Conservation (phyloP, 2,888 invertebrate species). For the Habroteleia sp. region DNA sequence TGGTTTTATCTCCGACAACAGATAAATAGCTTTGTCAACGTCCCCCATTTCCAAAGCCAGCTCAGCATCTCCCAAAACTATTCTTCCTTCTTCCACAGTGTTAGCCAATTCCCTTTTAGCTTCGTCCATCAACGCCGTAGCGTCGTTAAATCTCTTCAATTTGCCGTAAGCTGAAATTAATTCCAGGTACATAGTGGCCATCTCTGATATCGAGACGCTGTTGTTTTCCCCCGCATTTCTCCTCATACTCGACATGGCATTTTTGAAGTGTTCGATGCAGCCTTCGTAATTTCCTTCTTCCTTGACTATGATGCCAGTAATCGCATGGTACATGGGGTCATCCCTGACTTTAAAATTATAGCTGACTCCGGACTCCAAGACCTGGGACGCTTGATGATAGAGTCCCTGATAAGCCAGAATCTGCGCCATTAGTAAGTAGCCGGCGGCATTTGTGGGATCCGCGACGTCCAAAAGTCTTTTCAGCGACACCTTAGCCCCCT, state of each 20-base stretch:
- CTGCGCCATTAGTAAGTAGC: slow-evolving; percentile 92
- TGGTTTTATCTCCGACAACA: slow-evolving; percentile 88
- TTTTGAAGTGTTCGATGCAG: slow-evolving; percentile 88
- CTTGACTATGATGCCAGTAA: slow-evolving; percentile 91
- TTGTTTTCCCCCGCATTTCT: slow-evolving; percentile 68
- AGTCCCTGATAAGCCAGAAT: slow-evolving; percentile 88
- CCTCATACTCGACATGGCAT: slow-evolving; percentile 86
- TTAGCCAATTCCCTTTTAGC: slow-evolving; percentile 87
- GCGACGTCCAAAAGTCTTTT: slow-evolving; percentile 87
- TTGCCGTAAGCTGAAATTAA: slow-evolving; percentile 89
- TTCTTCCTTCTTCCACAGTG: slow-evolving; percentile 92
- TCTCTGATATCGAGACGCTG: slow-evolving; percentile 83
- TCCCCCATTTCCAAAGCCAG: slow-evolving; percentile 90
- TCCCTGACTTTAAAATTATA: slow-evolving; percentile 96
- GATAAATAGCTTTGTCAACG: slow-evolving; percentile 89
- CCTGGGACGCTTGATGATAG: slow-evolving; percentile 90
- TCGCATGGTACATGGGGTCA: slow-evolving; percentile 93
- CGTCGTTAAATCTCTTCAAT: slow-evolving; percentile 88
- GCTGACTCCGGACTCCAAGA: slow-evolving; percentile 93
- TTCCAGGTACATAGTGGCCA: slow-evolving; percentile 93
- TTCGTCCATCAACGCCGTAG: slow-evolving; percentile 89
- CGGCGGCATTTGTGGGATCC: slow-evolving; percentile 91
- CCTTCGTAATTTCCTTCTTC: slow-evolving; percentile 87
- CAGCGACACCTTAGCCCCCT: slow-evolving; percentile 87
- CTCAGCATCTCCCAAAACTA: slow-evolving; percentile 93